Evolutionary conservation across 2,888 invertebrate species (phyloP), one percentile per base, ranked within the genome.

Genomic region (Ectropis crepuscularia): DNA sequence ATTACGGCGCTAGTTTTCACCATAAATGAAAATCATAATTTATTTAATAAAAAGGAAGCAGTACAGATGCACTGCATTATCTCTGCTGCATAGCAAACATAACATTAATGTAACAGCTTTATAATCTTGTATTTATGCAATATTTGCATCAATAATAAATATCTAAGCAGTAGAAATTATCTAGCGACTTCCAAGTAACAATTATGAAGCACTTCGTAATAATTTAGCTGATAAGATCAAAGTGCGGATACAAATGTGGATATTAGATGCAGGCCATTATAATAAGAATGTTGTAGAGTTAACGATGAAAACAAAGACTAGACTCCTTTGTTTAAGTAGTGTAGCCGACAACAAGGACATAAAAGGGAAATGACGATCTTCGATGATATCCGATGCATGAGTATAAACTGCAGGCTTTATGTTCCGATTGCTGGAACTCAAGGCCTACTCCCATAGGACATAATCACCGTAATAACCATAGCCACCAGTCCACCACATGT

Each of bases 141-240:
- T 54, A 45, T 54, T 54, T 47, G 10, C 28, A 11, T 9, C 48
- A 57, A 6, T 41, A 41, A n/a, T 48, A 47, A 46, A 49, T 42
- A 1, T n/a, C 43, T 7, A n/a, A 43, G 12, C 12, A 12, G 16
- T 38, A 47, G 11, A 39, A 39, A 39, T 39, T 39, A 47, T 41
- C 51, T 28, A 39, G 39, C 55, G 12, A 28, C 42, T 41, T 47
- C 41, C 41, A 48, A 28, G 46, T 41, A 59, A 28, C 50, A n/a
- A 57, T 57, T 50, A 51, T 46, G 39, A 46, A 37, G 6, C 41
- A 47, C 51, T 53, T 36, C 42, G 38, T 48, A 53, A 48, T 62
- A 57, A 62, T 57, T 57, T 11, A 47, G 6, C 28, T 42, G 63
- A 63, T 63, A 63, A 57, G 57, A 63, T 63, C 63, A 53, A 42